phyloP scores from a whole-genome alignment of 2,888 invertebrate genomes.

The Agrochola lota region DNA sequence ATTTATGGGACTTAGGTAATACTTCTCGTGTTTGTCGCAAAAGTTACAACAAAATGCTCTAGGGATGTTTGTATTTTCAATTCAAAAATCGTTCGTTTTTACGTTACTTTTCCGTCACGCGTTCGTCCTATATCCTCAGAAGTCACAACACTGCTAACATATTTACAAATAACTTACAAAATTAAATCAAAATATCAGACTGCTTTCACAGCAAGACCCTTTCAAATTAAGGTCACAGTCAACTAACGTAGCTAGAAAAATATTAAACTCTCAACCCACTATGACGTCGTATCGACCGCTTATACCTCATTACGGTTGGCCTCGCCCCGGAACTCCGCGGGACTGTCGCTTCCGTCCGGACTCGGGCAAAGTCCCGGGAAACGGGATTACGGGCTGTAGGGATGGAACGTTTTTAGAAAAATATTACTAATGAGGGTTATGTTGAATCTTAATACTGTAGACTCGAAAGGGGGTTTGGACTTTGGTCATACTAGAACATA shows the following conservation, averaged over 20 bases:
- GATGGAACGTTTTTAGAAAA: constrained; percentile 31
- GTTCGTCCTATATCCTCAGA: neutral
- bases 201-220: neutral
- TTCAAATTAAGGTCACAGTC: constrained; percentile 31
- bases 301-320: constrained; percentile 60
- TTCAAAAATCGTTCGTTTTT: neutral
- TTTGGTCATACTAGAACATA: neutral
- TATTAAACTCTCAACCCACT: constrained; percentile 2
- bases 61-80: neutral
- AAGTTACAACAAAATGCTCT: neutral
- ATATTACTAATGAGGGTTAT: constrained; percentile 37
- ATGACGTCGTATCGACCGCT: constrained; percentile 47
- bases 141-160: neutral
- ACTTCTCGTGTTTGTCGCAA: too few species aligned
- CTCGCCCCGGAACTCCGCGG: constrained; percentile 52
- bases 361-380: constrained; percentile 49
- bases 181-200: neutral
- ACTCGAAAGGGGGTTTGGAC: neutral
- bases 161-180: neutral
- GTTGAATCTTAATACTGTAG: neutral
- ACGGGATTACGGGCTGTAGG: constrained; percentile 49
- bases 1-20: too few species aligned
- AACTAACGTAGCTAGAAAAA: constrained; percentile 24
- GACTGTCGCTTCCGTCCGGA: constrained; percentile 56
- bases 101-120: neutral